phyloP scores from a whole-genome alignment of 2,888 invertebrate genomes.

The Erpobdella octoculata region DNA sequence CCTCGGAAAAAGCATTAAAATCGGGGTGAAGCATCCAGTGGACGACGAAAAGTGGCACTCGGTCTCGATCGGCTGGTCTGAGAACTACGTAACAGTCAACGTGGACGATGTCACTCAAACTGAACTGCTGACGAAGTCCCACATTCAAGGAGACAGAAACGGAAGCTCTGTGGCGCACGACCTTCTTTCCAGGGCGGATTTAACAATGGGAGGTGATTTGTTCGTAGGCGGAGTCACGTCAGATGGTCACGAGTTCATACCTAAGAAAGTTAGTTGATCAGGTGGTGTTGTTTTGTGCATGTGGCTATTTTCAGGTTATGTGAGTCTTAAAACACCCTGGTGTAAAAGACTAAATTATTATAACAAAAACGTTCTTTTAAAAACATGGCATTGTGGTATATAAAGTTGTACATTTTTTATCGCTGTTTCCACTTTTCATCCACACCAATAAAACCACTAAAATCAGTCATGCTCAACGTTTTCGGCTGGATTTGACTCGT shows the following conservation, averaged over 20 bases:
- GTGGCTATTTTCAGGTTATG: neutral
- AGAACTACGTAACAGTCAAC: constrained; percentile 15
- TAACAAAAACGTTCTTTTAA: no score
- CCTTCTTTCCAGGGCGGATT: neutral
- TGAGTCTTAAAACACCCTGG: neutral
- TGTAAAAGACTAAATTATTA: no score
- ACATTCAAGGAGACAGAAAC: constrained; percentile 9
- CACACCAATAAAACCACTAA: no score
- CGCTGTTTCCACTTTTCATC: no score
- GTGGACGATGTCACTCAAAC: constrained; percentile 12
- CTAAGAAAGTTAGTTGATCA: constrained; percentile 10
- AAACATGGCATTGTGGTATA: no score
- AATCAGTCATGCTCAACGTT: no score
- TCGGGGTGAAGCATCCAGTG: constrained; percentile 5
- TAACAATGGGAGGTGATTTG: neutral
- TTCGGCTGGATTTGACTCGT: no score
- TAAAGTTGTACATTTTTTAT: no score
- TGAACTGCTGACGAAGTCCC: neutral
- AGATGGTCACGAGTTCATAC: constrained; percentile 1
- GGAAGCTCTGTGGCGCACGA: neutral
- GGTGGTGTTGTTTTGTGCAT: neutral
- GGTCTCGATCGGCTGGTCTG: constrained; percentile 19
- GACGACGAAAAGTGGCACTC: constrained; percentile 23
- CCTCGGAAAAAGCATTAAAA: neutral
- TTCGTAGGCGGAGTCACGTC: neutral